Evolutionary conservation across 2,888 invertebrate species (phyloP), one percentile per base, ranked within the genome.

Genomic region (Autographa gamma): DNA sequence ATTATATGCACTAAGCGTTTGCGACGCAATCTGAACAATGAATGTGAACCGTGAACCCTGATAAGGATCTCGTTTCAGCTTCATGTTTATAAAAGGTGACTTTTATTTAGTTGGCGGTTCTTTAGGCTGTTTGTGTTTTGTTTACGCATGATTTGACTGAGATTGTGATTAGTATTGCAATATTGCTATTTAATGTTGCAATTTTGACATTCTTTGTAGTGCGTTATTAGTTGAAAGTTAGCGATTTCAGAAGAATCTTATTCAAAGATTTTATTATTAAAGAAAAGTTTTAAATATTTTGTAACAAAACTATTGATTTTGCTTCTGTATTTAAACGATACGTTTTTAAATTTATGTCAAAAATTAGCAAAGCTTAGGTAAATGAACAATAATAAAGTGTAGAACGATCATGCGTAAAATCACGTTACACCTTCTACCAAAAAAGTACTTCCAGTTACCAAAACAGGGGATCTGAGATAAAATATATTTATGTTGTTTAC

Each of bases 41-140:
- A 77, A 70, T 73, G 71, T 79, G 79, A 79, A 80, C 79, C 80
- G 68, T 79, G 79, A 79, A 80, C 79, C 80, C 32, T 74, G 80
- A 79, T 79, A 74, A 71, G 54, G 60, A 79, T 79, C 79, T 72
- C 66, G 64, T 67, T 73, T 78, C 79, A 72, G 79, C 76, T 63
- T 58, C 63, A 73, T 63, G 75, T 78, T 78, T 78, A 63, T 79
- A 77, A 65, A 69, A 64, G 32, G 25, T 66, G 52, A 79, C 63
- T 59, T 75, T 69, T 69, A 75, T 77, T 75, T 66, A 61, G 66
- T 69, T 58, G 38, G 76, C 63, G 61, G 75, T 77, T 63, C 65
- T 65, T 63, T 58, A 56, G 16, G 67, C 41, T 54, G 16, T 60
- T 70, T 67, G 52, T 76, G 56, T 71, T 74, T 77, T 48, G 63